Conservation (phyloP, 2,113 vertebrate species). For the Aegithalos caudatus region DNA sequence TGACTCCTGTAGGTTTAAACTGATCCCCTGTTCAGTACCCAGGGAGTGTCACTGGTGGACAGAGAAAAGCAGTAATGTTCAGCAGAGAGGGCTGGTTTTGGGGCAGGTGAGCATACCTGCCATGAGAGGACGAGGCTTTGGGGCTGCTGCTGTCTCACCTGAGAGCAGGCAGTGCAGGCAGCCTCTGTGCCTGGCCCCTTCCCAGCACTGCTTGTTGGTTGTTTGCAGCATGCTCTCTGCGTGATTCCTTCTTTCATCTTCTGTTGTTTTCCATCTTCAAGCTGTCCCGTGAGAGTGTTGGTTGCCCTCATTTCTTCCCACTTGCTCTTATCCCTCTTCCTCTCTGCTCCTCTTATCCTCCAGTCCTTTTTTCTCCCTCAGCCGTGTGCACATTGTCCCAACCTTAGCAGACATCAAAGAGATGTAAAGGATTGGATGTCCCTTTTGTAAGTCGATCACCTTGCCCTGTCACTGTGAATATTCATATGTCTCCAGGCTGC, state of each 20-base stretch:
- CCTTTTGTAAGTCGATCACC: background rate
- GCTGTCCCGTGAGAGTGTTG: background rate
- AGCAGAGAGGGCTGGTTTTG: background rate
- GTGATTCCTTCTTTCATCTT: background rate
- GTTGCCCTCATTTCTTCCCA: background rate
- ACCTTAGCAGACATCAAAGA: slow-evolving; percentile 7
- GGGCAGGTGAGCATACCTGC: background rate
- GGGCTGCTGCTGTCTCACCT: background rate
- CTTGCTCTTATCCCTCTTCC: background rate
- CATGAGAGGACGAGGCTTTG: background rate
- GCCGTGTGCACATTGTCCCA: background rate
- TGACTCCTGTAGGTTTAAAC: background rate
- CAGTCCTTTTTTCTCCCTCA: background rate
- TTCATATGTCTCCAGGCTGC: background rate
- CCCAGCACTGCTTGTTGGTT: background rate
- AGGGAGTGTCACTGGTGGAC: background rate
- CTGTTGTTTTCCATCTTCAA: background rate
- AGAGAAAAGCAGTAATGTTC: background rate
- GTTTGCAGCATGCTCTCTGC: background rate
- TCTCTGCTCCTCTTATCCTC: background rate
- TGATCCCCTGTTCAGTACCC: background rate
- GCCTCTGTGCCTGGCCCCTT: background rate
- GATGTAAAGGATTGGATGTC: background rate
- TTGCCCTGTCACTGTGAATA: slow-evolving; percentile 19
- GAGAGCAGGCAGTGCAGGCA: background rate